Evolutionary conservation across 2,888 invertebrate genomes (phyloP), one percentile per base, ranked within the genome.

Genomic region (Patella depressa): DNA sequence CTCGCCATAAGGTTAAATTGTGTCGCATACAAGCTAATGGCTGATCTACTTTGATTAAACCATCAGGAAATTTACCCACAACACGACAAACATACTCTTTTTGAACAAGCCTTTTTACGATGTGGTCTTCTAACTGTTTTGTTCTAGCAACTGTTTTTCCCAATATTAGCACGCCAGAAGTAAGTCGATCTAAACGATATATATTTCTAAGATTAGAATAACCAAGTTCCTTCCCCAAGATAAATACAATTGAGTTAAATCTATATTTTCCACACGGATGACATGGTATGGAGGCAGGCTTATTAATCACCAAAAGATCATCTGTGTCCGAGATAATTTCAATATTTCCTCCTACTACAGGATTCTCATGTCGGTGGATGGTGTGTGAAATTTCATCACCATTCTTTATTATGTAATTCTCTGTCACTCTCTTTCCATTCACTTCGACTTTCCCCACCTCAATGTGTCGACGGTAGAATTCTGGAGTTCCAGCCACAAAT

Each of bases 241-340:
- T 98, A 92, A 97, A 98, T 77, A 97, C 96, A 83, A 99, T 96
- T 11, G 98, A 97, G 93, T 99, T 99, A 93, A 98, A 97, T 76
- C 98, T 94, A 93, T 99, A 99, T 89, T 98, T 94, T 81, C 99
- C 99, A 92, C 99, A 99, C 3, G 99, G 98, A 92, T 99, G 99
- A 80, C 98, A 97, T 93, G 98, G 99, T 94, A 99, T 97, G 93
- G 98, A 98, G 93, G 98, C 96, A 93, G 99, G 98, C 95, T 99
- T 99, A 95, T 99, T 97, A 93, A 99, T 97, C 93, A 99, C 99
- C 94, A 99, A 95, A 94, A 99, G 95, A 94, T 99, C 98, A 93
- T 98, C 97, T 94, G 97, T 97, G 95, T 98, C 96, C 94, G 96
- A 96, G 92, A 99, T 95, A 93, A 99, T 96, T 94, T 96, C 95